Percentiles rank a stretch among this genome's conserved stretches.
Evolutionary conservation across 2,888 invertebrate species (phyloP).

Genomic region (Azorinus chamasolen): DNA sequence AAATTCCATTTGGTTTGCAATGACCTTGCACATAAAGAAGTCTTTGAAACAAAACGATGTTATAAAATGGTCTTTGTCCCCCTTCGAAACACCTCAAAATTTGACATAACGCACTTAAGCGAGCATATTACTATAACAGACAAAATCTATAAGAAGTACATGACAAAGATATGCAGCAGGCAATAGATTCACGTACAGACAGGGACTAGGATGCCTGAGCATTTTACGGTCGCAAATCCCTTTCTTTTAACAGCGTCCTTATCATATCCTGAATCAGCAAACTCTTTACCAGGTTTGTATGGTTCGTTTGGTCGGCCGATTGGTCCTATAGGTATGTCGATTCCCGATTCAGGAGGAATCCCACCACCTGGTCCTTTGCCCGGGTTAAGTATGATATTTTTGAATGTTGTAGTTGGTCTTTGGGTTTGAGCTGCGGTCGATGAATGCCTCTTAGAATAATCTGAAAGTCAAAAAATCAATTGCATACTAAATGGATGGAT

Average conservation of each 20-base stretch:
- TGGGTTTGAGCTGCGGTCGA: not conserved
- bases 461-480: too few relatives aligned
- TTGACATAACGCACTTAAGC: too few relatives aligned
- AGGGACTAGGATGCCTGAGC: slow-evolving; percentile 46
- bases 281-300: slow-evolving; percentile 51
- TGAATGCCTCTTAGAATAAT: not conserved
- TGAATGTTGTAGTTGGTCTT: not conserved
- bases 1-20: too few relatives aligned
- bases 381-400: not conserved
- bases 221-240: slow-evolving; percentile 22
- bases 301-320: not conserved
- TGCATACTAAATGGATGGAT: too few relatives aligned
- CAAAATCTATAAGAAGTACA: too few relatives aligned
- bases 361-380: not conserved
- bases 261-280: slow-evolving; percentile 38
- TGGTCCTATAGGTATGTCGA: not conserved
- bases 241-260: slow-evolving; percentile 23
- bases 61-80: too few relatives aligned
- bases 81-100: too few relatives aligned
- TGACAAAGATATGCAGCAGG: too few relatives aligned
- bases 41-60: too few relatives aligned
- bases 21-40: too few relatives aligned
- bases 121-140: too few relatives aligned
- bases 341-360: not conserved
- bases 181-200: slow-evolving; percentile 45